These are phyloP conservation scores for Struthio camelus DNA, from an alignment of 2,113 vertebrate species.

Conservation along the genomic window DNA sequence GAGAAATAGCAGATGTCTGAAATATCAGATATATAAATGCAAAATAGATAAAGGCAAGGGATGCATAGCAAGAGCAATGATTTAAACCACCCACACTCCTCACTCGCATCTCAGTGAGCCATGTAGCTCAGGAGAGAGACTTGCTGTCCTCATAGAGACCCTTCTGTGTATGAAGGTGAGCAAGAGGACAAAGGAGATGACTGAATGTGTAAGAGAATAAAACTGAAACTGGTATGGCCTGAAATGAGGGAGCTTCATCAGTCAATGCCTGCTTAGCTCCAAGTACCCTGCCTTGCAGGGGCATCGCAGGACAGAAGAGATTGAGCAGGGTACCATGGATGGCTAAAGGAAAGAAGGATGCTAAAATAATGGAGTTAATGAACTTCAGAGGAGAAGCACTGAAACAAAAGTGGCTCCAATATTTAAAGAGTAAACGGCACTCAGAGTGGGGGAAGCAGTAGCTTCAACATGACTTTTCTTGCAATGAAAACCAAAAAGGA, in stretches of 20 bases:
- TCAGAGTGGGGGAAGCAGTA: not conserved
- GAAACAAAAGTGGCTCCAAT: not conserved
- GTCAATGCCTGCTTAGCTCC: not conserved
- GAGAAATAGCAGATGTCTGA: not conserved
- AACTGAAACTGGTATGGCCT: not conserved
- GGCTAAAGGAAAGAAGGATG: not conserved
- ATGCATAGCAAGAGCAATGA: not conserved
- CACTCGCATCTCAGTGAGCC: not conserved
- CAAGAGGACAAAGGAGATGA: no score
- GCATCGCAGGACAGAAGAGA: not conserved
- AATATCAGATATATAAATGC: not conserved
- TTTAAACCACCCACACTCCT: not conserved
- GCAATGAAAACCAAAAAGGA: constrained; percentile 35
- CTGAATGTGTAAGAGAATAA: not conserved
- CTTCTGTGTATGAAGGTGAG: no score
- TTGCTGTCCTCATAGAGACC: not conserved
- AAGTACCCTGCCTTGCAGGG: not conserved
- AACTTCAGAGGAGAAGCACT: not conserved
- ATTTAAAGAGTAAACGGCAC: constrained; percentile 22
- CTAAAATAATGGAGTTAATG: not conserved
- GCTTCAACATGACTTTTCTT: constrained; percentile 11
- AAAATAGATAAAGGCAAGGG: not conserved
- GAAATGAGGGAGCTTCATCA: not conserved
- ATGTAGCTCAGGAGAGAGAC: no score
- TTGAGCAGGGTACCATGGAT: not conserved